phyloP scores from a whole-genome alignment of 2,797 vertebrate genomes.

The Pangasius sanitwongsei region DNA sequence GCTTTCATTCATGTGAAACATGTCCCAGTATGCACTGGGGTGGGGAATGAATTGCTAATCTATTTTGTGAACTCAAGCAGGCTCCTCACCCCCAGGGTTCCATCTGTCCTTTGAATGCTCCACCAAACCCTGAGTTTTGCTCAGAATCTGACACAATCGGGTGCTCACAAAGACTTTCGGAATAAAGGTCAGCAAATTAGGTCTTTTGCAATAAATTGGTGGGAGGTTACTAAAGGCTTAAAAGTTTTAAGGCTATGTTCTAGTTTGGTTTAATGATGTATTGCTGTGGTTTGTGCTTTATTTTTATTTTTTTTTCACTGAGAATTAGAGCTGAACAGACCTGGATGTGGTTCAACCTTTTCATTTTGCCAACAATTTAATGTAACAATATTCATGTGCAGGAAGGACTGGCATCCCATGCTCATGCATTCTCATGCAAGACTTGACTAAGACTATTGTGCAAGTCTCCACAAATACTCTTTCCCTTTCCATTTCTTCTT shows the following conservation, averaged over 20 bases:
- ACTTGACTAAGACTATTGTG: background rate
- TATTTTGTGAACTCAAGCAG: conserved; percentile 25
- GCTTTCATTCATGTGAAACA: conserved; percentile 8
- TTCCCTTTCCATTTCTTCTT: background rate
- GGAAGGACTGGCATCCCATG: background rate
- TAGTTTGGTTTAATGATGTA: background rate
- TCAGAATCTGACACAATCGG: background rate
- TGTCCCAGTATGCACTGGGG: conserved; percentile 45
- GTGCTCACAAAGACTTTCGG: background rate
- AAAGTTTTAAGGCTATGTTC: background rate
- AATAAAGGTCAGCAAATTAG: background rate
- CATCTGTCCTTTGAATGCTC: conserved; percentile 60
- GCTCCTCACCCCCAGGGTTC: conserved; percentile 52
- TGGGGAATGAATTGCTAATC: background rate
- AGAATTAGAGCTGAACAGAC: background rate
- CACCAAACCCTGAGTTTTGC: background rate
- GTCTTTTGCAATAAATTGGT: background rate
- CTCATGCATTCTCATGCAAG: background rate
- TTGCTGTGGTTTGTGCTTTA: background rate
- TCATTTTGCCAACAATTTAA: background rate
- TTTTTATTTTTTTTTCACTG: background rate
- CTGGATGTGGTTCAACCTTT: background rate
- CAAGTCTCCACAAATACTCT: background rate
- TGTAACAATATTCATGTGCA: background rate
- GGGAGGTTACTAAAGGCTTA: background rate